Conservation (phyloP, 2,797 vertebrate genomes). For the Loriculus beryllinus region DNA sequence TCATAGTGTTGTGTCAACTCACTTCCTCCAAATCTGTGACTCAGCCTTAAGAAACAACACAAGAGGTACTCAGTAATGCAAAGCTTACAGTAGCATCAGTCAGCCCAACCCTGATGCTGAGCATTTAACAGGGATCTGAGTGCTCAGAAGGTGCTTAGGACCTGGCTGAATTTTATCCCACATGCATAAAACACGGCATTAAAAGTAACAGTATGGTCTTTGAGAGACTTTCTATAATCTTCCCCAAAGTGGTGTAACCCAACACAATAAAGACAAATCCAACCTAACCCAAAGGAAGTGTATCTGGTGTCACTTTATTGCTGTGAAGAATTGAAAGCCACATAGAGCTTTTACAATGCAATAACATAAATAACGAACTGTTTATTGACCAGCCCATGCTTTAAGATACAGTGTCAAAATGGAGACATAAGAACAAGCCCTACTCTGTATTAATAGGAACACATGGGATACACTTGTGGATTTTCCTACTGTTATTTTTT, state of each 20-base stretch:
- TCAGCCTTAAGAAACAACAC: constrained; percentile 18
- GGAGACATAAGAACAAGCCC: neutral
- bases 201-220: fast-evolving
- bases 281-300: neutral
- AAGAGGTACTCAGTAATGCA: neutral
- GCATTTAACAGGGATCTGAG: neutral
- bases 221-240: neutral
- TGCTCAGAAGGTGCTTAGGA: neutral
- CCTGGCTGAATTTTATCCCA: neutral
- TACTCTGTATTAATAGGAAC: neutral
- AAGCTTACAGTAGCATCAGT: neutral
- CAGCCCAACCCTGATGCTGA: fast-evolving
- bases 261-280: neutral
- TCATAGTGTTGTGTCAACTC: neutral
- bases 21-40: neutral
- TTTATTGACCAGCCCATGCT: neutral
- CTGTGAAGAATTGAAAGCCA: neutral
- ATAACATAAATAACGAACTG: neutral
- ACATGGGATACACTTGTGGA: fast-evolving
- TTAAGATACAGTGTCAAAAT: neutral
- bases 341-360: neutral
- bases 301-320: neutral
- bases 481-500: neutral
- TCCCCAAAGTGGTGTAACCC: neutral
- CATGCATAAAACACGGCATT: fast-evolving